Evolutionary conservation across 2,888 invertebrate genomes (phyloP), one percentile per base, ranked within the genome.

Genomic region (Epirrhoe alternata): DNA sequence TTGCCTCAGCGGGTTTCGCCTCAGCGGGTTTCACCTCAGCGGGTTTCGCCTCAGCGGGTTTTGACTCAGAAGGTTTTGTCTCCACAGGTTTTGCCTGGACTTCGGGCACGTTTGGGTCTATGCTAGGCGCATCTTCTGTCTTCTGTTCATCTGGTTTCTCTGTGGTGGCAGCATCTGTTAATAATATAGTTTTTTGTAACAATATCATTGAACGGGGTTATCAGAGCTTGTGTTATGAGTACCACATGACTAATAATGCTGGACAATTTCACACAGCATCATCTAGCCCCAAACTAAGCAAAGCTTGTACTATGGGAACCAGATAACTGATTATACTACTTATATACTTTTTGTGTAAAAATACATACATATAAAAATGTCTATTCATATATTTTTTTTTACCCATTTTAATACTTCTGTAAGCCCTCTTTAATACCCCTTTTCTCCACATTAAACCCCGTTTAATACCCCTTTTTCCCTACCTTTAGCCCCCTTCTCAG

Each of bases 101-200:
- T 49, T 5, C 57, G 5, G 24, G 47, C 5, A 12, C 53, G 38
- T 12, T 42, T 1, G 33, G 64, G 12, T 72, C 85, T 87, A 88
- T 88, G 76, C 87, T 88, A 0, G 87, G 87, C 55, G 87, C 86
- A 64, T 87, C 83, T 66, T 82, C 73, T 56, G 71, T 76, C 54
- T 74, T 77, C 12, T 73, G 73, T 12, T 71, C 57, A 0, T 70
- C 16, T 10, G 63, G 57, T 8, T 69, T 71, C 17, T 75, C 72
- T 0, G 68, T 66, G 12, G 73, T 68, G 42, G 74, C 72, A 24
- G 75, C 79, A 30, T 64, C 74, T 66, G 64, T 16, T 49, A 24
- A 3, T 52, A 12, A 47, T 35, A 57, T 0, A 47, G n/a, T n/a
- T 10, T 38, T 38, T 10, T 12, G 8, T 16, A 7, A 30, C 6